phyloP scores from a whole-genome alignment of 2,113 vertebrate species.

The Caranx melampygus region DNA sequence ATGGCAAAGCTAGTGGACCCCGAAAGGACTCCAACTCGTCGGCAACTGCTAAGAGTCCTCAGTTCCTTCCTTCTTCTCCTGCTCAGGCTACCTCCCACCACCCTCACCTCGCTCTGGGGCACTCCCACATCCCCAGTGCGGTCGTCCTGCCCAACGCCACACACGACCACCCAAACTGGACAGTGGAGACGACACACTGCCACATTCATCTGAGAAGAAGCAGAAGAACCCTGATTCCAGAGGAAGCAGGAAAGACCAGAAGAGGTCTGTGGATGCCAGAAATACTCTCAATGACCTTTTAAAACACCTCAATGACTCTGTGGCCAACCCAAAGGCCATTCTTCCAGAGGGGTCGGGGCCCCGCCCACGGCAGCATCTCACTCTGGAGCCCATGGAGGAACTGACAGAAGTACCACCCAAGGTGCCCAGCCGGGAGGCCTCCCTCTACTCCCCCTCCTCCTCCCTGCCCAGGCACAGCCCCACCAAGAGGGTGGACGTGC shows the following conservation, averaged over 20 bases:
- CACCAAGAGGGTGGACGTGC: slow-evolving; percentile 96
- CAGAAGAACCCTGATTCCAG: slow-evolving; percentile 88
- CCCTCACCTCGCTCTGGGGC: slow-evolving; percentile 89
- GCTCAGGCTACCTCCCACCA: slow-evolving; percentile 88
- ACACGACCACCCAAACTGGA: slow-evolving; percentile 90
- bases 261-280: slow-evolving; percentile 93
- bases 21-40: slow-evolving; percentile 89
- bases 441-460: slow-evolving; percentile 95
- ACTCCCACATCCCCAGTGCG: slow-evolving; percentile 95
- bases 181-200: slow-evolving; percentile 89
- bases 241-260: slow-evolving; percentile 92
- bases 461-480: slow-evolving; percentile 96
- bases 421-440: slow-evolving; percentile 96
- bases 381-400: slow-evolving; percentile 93
- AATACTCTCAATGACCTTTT: slow-evolving; percentile 97
- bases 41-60: slow-evolving; percentile 89
- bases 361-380: slow-evolving; percentile 90
- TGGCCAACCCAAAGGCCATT: slow-evolving; percentile 90
- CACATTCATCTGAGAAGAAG: slow-evolving; percentile 87
- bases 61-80: slow-evolving; percentile 92
- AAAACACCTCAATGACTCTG: slow-evolving; percentile 95
- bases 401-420: slow-evolving; percentile 94
- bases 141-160: slow-evolving; percentile 98
- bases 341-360: slow-evolving; percentile 89
- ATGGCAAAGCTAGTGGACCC: slow-evolving; percentile 85